Base-by-base conservation (phyloP, 2,113 vertebrate genomes). In the Trematocara nigrifrons region DNA sequence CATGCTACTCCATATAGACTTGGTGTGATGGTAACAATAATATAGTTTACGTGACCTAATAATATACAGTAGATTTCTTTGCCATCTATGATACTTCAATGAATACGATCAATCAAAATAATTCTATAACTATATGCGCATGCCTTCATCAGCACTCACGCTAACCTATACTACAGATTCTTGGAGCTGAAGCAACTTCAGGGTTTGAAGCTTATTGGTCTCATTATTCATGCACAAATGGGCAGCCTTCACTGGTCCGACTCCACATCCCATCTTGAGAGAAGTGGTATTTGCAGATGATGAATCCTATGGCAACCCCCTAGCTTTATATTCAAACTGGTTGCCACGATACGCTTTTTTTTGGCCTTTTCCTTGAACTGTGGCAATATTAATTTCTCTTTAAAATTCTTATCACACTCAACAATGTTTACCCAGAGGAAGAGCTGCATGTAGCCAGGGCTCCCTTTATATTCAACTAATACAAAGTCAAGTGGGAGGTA, bases 341-440 rank as follows among this genome's bases (percentile, higher is more conserved):
- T 82, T 90, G 64, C 80, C 7, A 12, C 38, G 49, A 92, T 82
- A 87, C 31, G 54, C 26, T 15, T 69, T 35, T 35, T 66, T 84
- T n/a, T 54, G 52, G 49, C 31, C 45, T 6, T 49, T 57, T 20
- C 69, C 82, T 47, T 91, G 18, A 53, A 82, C 81, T 79, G 79
- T 57, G 86, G 51, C 88, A 77, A 86, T 57, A 52, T 66, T 82
- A 66, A 49, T 45, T 79, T 52, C 82, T 66, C 42, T 56, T 35
- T 83, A 79, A 90, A 91, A 82, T 84, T 77, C 77, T 91, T 92
- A 93, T 93, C 91, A 82, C 86, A 85, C 61, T n/a, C 3, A 45
- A 16, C 87, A 89, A 79, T 71, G 87, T 93, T 87, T 81, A 82
- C 82, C 89, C 89, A 2, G 56, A 53, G 84, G 89, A 90, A 76